These are phyloP conservation scores for Amazona guildingii DNA, from an alignment of 2,113 vertebrate genomes.

Conservation along the genomic window DNA sequence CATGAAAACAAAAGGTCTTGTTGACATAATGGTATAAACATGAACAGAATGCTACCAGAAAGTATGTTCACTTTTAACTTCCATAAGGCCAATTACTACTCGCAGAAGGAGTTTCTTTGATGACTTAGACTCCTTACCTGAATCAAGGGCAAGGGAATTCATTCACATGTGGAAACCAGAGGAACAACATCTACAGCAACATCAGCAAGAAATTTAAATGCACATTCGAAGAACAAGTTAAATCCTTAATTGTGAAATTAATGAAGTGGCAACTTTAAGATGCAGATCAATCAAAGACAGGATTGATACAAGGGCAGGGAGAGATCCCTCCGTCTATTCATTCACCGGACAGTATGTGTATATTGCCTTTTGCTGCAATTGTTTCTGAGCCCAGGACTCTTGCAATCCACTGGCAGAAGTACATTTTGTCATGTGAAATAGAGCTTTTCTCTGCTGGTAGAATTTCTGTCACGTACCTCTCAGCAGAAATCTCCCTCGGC, in stretches of 20 bases:
- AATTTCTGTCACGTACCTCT: background rate
- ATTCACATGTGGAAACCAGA: background rate
- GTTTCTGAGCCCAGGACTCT: background rate
- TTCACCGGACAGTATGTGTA: background rate
- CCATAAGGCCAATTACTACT: background rate
- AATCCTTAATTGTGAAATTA: slow-evolving; percentile 34
- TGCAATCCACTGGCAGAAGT: background rate
- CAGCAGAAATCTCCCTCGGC: background rate
- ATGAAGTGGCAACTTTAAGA: slow-evolving; percentile 27
- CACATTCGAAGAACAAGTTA: background rate
- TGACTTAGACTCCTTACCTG: background rate
- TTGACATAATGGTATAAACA: background rate
- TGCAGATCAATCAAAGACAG: slow-evolving; percentile 32
- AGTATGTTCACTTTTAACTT: background rate
- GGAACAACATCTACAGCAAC: background rate
- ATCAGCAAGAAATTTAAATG: slow-evolving; percentile 36
- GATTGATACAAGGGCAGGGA: slow-evolving; percentile 6
- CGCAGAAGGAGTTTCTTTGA: background rate
- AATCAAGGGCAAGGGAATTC: background rate
- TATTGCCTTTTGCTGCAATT: background rate
- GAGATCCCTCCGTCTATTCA: background rate
- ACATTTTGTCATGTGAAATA: slow-evolving; percentile 6
- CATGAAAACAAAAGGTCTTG: background rate
- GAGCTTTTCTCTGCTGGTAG: background rate
- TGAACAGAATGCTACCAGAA: background rate